phyloP scores from a whole-genome alignment of 2,797 vertebrate genomes.

The Peromyscus eremicus region DNA sequence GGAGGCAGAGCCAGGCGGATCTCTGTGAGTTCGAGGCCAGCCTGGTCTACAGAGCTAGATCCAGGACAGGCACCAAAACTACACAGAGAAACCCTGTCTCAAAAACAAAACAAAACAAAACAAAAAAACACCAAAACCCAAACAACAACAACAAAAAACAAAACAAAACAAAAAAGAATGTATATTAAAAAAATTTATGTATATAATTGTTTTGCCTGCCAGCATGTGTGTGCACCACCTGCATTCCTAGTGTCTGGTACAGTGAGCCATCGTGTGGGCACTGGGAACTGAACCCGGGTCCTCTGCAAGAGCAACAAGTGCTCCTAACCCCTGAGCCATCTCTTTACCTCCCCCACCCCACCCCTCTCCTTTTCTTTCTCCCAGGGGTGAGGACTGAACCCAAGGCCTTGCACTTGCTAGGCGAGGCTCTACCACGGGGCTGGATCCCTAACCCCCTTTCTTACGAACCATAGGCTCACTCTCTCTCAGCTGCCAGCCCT shows the following conservation, averaged over 20 bases:
- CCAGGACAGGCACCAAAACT: too few relatives aligned
- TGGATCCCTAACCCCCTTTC: neutral
- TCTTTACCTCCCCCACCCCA: accelerated
- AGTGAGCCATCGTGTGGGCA: neutral
- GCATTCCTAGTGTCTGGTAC: neutral
- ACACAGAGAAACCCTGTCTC: too few relatives aligned
- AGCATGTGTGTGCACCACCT: too few relatives aligned
- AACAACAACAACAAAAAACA: too few relatives aligned
- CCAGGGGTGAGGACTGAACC: neutral
- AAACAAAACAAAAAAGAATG: too few relatives aligned
- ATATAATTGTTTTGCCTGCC: neutral
- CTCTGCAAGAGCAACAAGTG: neutral
- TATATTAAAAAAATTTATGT: neutral
- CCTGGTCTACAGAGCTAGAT: too few relatives aligned
- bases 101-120: too few relatives aligned
- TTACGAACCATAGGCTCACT: neutral
- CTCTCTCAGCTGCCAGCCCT: neutral
- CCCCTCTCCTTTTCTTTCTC: too few relatives aligned
- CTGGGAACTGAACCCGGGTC: neutral
- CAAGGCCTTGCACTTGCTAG: neutral
- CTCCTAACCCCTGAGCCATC: neutral
- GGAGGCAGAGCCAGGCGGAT: too few relatives aligned
- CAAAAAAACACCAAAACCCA: too few relatives aligned
- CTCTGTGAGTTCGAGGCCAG: too few relatives aligned
- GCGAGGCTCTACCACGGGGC: too few relatives aligned